Evolutionary conservation across 2,113 vertebrate species (phyloP), one percentile per base, ranked within the genome.

Genomic region (Macquaria ambigua): DNA sequence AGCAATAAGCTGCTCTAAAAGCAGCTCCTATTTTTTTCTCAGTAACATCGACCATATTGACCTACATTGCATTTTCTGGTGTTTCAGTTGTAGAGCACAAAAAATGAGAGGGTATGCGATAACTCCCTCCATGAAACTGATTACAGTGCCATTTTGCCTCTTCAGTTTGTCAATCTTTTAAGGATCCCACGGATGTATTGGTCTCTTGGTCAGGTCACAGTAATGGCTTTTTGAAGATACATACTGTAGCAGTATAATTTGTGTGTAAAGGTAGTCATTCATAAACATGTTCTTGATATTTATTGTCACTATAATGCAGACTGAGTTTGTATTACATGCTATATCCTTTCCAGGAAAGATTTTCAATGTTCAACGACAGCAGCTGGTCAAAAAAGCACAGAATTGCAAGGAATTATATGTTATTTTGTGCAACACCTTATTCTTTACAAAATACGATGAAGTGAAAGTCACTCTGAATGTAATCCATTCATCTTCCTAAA

Each of bases 391-490:
- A 50, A 74, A 70, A 63, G 14, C 2, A 0, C 68, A 8, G 23
- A 52, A 21, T 7, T 81, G 61, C 14, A 78, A 86, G 82, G 76
- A 90, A 82, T 72, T 61, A 6, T 64, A 14, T 58, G 31, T 43
- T 20, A 52, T 64, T 82, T 68, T 87, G 25, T 77, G 86, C 64
- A 91, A 88, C 76, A 62, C 14, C 56, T 79, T 63, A 64, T 8
- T 73, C 21, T 78, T 83, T 80, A 68, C 18, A 15, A 76, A 91
- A 87, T 77, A 81, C 52, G 74, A 71, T 41, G 50, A 90, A 89
- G 81, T 92, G 87, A 92, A 90, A 92, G 87, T 89, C 59, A 75
- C 53, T 74, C 56, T 84, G 56, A 83, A 79, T 81, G 56, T 68
- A 86, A 80, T 67, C 62, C 34, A 87, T 68, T 66, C 18, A 83